phyloP scores from a whole-genome alignment of 2,888 invertebrate species.

The Tortrix viridana region DNA sequence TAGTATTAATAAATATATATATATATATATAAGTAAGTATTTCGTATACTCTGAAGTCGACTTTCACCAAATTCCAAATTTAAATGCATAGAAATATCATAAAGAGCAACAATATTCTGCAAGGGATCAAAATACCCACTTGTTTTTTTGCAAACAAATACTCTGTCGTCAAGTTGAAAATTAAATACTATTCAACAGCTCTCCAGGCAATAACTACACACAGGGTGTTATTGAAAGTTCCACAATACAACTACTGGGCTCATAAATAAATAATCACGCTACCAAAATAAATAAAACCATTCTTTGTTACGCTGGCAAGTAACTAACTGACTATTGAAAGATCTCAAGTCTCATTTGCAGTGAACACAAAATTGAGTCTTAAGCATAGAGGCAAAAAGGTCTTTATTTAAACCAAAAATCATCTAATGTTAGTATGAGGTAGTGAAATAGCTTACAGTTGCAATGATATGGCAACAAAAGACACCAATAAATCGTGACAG shows the following conservation, averaged over 20 bases:
- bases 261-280: slow-evolving; percentile 62
- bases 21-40: no score
- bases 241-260: slow-evolving; percentile 51
- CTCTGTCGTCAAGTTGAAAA: slow-evolving; percentile 21
- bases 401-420: no score
- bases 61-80: no score
- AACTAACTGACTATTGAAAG: slow-evolving; percentile 17
- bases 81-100: no score
- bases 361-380: no score
- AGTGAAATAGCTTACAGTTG: slow-evolving; percentile 48
- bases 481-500: slow-evolving; percentile 76
- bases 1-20: no score
- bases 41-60: no score
- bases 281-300: slow-evolving; percentile 65
- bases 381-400: no score
- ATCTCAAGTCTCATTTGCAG: no score
- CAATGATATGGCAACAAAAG: slow-evolving; percentile 65
- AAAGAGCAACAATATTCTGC: no score
- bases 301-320: slow-evolving; percentile 58
- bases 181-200: slow-evolving; percentile 31
- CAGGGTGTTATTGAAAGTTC: slow-evolving; percentile 41
- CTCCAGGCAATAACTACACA: slow-evolving; percentile 4
- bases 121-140: background rate
- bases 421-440: no score
- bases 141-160: slow-evolving; percentile 1